Evolutionary conservation across 2,113 vertebrate species (phyloP).

Genomic region (Eira barbara): DNA sequence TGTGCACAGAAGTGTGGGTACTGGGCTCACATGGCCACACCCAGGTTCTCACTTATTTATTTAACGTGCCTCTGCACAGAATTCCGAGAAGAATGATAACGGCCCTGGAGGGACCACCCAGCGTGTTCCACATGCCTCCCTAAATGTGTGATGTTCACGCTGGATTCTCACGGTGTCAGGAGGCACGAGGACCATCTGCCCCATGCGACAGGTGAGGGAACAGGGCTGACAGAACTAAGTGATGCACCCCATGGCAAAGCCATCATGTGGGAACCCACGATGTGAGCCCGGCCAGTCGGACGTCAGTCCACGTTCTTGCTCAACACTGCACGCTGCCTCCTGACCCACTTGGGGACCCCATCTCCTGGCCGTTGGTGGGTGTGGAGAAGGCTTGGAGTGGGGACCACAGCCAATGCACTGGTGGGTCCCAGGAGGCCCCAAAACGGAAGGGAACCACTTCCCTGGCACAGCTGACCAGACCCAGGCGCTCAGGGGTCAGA

Average conservation of each 20-base stretch:
- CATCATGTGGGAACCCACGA: background rate
- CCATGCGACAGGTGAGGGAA: background rate
- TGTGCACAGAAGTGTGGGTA: no score
- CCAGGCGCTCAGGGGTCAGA: background rate
- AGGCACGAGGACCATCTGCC: no score
- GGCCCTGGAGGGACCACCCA: background rate
- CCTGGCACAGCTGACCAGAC: background rate
- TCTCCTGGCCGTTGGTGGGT: background rate
- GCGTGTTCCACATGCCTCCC: no score
- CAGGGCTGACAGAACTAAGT: background rate
- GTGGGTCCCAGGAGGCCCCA: background rate
- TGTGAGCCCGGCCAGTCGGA: rapidly evolving
- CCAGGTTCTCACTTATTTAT: background rate
- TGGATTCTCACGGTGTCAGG: background rate
- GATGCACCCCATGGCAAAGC: background rate
- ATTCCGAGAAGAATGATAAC: background rate
- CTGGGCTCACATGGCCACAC: rapidly evolving
- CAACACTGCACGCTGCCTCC: background rate
- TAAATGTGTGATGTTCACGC: background rate
- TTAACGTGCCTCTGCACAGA: background rate
- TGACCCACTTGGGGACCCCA: background rate
- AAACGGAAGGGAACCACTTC: background rate
- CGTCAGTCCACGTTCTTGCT: no score
- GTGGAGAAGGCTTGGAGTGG: background rate
- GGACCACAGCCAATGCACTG: rapidly evolving